Conservation (phyloP, 1,140 invertebrate species). For the Diorhabda sublineata region DNA sequence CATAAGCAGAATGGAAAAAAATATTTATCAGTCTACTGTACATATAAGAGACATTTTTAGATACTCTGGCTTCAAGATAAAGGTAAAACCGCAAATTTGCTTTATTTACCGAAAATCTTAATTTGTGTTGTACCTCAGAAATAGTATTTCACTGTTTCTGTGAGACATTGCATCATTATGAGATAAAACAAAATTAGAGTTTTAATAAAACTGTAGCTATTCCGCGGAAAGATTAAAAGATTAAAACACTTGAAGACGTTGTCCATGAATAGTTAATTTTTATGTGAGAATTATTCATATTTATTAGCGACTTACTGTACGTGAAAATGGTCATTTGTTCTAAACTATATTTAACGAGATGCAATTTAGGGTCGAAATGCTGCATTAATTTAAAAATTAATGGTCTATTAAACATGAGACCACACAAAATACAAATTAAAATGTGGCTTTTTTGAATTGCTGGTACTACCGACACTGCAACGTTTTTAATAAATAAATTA, state of each 20-base stretch:
- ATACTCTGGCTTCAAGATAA: no score
- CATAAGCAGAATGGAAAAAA: no score
- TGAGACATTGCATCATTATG: no score
- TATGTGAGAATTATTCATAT: slow-evolving; percentile 28
- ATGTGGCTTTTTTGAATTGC: slow-evolving; percentile 21
- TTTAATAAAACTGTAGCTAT: not conserved
- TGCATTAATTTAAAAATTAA: slow-evolving; percentile 34
- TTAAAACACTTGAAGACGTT: slow-evolving; percentile 26
- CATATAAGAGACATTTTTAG: no score
- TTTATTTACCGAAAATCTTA: no score
- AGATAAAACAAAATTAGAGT: no score
- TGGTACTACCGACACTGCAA: slow-evolving; percentile 7
- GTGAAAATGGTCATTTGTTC: slow-evolving; percentile 15
- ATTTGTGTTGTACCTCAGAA: no score
- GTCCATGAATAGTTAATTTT: slow-evolving; percentile 31
- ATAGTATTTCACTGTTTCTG: no score
- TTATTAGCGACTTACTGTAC: slow-evolving; percentile 25
- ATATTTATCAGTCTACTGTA: no score
- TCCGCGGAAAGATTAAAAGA: slow-evolving; percentile 16
- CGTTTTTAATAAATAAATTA: slow-evolving; percentile 20
- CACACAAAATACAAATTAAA: slow-evolving; percentile 25
- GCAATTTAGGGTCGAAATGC: slow-evolving; percentile 28
- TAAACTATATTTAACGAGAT: slow-evolving; percentile 24
- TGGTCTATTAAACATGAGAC: slow-evolving; percentile 31
- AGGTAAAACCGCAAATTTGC: no score